Evolutionary conservation across 2,113 vertebrate species (phyloP).

Genomic region (Smithornis capensis): DNA sequence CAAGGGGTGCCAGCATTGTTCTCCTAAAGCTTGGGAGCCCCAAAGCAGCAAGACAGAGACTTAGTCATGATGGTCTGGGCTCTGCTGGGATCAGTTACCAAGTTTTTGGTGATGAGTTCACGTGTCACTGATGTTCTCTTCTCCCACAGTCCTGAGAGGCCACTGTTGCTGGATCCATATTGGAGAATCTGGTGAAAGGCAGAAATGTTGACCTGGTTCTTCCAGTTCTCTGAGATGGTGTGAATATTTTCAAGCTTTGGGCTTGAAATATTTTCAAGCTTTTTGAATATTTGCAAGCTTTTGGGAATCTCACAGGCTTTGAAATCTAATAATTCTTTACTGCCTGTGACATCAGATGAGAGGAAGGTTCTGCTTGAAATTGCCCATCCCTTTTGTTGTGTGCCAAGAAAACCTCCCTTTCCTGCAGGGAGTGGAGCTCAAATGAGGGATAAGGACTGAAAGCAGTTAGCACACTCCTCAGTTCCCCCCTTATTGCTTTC

Average conservation of each 20-base stretch:
- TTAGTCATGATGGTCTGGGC: background rate
- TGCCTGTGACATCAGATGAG: background rate
- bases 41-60: background rate
- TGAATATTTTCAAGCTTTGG: background rate
- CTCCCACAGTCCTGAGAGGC: background rate
- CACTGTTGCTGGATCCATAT: fast-evolving
- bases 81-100: background rate
- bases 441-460: background rate
- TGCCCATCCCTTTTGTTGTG: background rate
- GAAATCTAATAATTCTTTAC: background rate
- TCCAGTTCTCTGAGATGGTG: background rate
- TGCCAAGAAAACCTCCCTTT: background rate
- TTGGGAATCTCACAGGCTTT: background rate
- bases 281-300: too few relatives aligned
- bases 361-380: background rate
- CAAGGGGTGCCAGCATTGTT: constrained; percentile 47
- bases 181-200: background rate
- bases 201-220: background rate
- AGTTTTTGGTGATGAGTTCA: background rate
- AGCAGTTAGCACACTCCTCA: background rate
- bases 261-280: too few relatives aligned
- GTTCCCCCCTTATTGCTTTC: background rate
- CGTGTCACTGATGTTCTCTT: background rate
- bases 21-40: background rate
- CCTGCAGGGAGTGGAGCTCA: background rate